Evolutionary conservation across 2,888 invertebrate genomes (phyloP).

Genomic region (Mylabris sibirica): DNA sequence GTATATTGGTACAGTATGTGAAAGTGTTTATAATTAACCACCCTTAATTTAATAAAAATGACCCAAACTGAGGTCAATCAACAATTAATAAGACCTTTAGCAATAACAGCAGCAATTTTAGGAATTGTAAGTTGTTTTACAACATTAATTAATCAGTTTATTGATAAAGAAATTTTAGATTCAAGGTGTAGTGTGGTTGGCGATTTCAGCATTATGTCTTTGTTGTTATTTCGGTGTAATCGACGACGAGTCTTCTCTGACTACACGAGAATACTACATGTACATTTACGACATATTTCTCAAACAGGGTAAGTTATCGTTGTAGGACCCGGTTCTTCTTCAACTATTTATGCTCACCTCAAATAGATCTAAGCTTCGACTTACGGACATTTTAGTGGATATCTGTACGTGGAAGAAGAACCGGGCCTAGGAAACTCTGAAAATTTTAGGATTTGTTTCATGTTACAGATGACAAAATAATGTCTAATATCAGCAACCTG

Average conservation of each 20-base stretch:
- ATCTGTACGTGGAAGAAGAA: no score
- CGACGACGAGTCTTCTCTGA: neutral
- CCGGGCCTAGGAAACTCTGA: no score
- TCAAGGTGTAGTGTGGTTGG: constrained; percentile 10
- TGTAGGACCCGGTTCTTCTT: no score
- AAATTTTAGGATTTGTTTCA: neutral
- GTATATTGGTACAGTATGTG: neutral
- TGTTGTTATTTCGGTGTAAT: constrained; percentile 1
- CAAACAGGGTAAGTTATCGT: neutral
- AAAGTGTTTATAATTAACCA: neutral
- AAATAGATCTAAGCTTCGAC: no score
- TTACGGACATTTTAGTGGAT: no score
- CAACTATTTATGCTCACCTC: no score
- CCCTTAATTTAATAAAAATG: neutral
- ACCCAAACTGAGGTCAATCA: neutral
- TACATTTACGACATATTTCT: neutral
- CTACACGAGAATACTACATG: neutral
- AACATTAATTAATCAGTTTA: neutral
- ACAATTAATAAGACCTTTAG: neutral
- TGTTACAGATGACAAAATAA: neutral
- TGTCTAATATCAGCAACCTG: neutral
- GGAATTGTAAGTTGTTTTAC: constrained; percentile 38
- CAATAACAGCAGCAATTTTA: constrained; percentile 47
- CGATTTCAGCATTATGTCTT: neutral
- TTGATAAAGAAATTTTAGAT: constrained; percentile 2